Evolutionary conservation across 2,797 vertebrate genomes (phyloP).

Genomic region (Gephyroberyx darwinii): DNA sequence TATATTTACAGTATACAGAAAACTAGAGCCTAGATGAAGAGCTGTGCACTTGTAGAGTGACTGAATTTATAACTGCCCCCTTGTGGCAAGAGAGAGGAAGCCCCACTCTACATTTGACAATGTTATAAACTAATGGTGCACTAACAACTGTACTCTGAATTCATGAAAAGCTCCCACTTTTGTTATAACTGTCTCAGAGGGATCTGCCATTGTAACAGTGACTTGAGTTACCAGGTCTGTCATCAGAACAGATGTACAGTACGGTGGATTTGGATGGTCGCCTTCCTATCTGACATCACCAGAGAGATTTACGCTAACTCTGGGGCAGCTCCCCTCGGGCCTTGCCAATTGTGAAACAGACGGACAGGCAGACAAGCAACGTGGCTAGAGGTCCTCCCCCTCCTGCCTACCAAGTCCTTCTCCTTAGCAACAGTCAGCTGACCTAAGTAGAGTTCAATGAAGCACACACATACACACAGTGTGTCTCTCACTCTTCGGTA

Average conservation of each 20-base stretch:
- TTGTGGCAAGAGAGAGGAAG: slow-evolving; percentile 28
- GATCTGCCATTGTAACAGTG: neutral
- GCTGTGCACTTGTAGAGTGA: neutral
- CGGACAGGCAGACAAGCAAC: slow-evolving; percentile 32
- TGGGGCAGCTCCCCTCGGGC: slow-evolving; percentile 8
- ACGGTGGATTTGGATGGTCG: neutral
- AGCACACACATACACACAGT: slow-evolving; percentile 49
- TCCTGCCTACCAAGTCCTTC: slow-evolving; percentile 46
- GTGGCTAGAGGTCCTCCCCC: slow-evolving; percentile 32
- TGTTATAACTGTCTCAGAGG: neutral
- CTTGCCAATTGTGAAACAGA: slow-evolving; percentile 45
- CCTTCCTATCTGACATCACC: slow-evolving; percentile 25
- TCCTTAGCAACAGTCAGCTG: slow-evolving; percentile 77
- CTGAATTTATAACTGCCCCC: slow-evolving; percentile 34
- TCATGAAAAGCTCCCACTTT: slow-evolving; percentile 13
- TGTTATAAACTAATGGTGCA: slow-evolving; percentile 7
- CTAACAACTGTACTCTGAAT: slow-evolving; percentile 17
- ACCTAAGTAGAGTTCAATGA: slow-evolving; percentile 64
- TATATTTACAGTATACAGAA: neutral
- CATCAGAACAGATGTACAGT: neutral
- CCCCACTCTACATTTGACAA: neutral
- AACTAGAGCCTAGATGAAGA: neutral
- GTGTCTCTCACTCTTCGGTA: slow-evolving; percentile 21
- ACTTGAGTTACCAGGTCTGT: slow-evolving; percentile 20
- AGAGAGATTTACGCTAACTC: slow-evolving; percentile 3